Evolutionary conservation across 2,888 invertebrate genomes (phyloP).

Genomic region (Cremastinae sp.): DNA sequence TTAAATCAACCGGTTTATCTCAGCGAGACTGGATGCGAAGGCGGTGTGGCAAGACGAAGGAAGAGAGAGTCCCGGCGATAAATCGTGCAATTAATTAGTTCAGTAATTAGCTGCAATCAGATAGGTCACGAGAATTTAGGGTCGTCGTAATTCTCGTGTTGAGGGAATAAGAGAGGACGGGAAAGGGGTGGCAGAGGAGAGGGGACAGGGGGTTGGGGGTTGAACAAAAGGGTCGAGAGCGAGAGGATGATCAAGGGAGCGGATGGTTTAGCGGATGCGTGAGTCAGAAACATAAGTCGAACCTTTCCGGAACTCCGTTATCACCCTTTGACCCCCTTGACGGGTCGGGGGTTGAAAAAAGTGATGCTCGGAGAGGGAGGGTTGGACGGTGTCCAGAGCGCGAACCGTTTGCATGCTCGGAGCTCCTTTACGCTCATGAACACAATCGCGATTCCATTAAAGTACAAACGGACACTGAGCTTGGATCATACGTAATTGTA

Average conservation of each 20-base stretch:
- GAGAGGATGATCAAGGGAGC: neutral
- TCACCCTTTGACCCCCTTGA: neutral
- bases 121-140: conserved; percentile 73
- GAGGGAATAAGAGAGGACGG: conserved; percentile 20
- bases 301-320: conserved; percentile 16
- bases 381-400: conserved; percentile 37
- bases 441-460: conserved; percentile 5
- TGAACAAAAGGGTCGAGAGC: neutral
- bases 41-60: conserved; percentile 41
- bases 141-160: conserved; percentile 70
- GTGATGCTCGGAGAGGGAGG: conserved; percentile 63
- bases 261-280: conserved; percentile 68
- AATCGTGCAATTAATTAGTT: conserved; percentile 78
- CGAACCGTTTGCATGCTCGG: conserved; percentile 43
- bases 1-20: conserved; percentile 77
- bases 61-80: conserved; percentile 66
- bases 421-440: conserved; percentile 30
- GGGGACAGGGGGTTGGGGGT: conserved; percentile 13
- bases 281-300: conserved; percentile 72
- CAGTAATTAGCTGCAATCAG: conserved; percentile 77
- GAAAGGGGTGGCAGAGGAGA: too few relatives aligned
- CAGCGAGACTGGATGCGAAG: neutral
- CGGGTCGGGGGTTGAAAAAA: conserved; percentile 59
- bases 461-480: neutral
- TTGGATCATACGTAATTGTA: neutral